Percentiles rank a stretch among this genome's conserved stretches.
Conservation (phyloP, 2,797 vertebrate genomes). For the Acipenser transmontanus region DNA sequence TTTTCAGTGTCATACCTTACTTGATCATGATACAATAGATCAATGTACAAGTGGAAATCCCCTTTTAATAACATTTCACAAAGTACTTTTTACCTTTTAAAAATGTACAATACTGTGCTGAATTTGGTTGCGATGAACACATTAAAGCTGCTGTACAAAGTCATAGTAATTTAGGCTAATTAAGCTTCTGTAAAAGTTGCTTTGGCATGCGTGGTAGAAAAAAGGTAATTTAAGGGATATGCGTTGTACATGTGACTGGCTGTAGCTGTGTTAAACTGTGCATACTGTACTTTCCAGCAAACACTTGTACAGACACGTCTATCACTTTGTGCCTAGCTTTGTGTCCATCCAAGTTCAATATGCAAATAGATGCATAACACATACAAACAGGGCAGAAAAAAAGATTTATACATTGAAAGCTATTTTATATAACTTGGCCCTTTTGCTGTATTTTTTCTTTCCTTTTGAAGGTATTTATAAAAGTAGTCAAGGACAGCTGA, state of each 20-base stretch:
- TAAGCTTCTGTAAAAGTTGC: conserved; percentile 52
- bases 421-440: conserved; percentile 74
- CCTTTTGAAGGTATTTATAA: conserved; percentile 73
- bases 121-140: conserved; percentile 50
- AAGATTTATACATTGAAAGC: conserved; percentile 68
- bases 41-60: background rate
- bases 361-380: conserved; percentile 62
- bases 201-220: conserved; percentile 48
- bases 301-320: conserved; percentile 60
- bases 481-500: conserved; percentile 67
- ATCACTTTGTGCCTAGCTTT: conserved; percentile 74
- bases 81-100: conserved; percentile 5
- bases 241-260: background rate
- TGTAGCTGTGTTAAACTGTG: background rate
- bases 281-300: background rate
- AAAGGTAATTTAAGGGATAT: conserved; percentile 48
- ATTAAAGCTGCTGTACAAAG: conserved; percentile 45
- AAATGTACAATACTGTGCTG: conserved; percentile 46
- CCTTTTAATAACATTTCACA: background rate
- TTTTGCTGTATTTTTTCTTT: conserved; percentile 66
- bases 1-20: background rate
- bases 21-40: no score
- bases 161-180: conserved; percentile 49
- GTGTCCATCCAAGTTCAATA: conserved; percentile 54
- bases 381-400: conserved; percentile 39